Evolutionary conservation across 2,888 invertebrate species (phyloP).

Genomic region (Halictus quadricinctus): DNA sequence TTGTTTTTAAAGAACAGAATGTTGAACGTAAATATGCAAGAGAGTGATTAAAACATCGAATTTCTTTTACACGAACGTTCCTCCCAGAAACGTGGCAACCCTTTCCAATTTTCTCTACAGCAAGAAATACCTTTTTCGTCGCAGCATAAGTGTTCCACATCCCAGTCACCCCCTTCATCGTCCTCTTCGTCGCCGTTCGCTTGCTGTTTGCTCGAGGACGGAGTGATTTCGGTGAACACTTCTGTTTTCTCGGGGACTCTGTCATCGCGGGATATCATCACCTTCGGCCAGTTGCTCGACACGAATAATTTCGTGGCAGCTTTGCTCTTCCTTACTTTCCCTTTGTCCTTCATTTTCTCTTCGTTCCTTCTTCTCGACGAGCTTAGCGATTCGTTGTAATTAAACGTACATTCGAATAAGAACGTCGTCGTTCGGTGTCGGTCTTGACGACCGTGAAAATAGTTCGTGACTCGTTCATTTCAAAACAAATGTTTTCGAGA

Average conservation of each 20-base stretch:
- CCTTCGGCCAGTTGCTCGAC: constrained; percentile 32
- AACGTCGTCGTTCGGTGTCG: not conserved
- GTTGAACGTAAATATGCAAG: not conserved
- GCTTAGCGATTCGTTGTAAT: no score
- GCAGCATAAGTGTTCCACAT: constrained; percentile 27
- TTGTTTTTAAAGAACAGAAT: not conserved
- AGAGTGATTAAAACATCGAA: not conserved
- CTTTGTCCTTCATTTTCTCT: constrained; percentile 28
- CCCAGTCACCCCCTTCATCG: not conserved
- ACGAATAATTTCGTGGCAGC: not conserved
- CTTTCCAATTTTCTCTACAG: not conserved
- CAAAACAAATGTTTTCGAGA: not conserved
- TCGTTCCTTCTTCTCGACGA: not conserved
- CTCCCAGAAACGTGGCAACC: no score
- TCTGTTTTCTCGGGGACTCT: constrained; percentile 3
- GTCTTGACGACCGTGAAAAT: not conserved
- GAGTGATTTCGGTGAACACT: not conserved
- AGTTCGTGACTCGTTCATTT: not conserved
- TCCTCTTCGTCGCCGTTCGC: not conserved
- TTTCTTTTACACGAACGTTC: no score
- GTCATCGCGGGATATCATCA: constrained; percentile 35
- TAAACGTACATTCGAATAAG: not conserved
- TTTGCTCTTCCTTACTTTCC: constrained; percentile 22
- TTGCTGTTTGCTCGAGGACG: not conserved
- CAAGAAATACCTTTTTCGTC: not conserved